These are phyloP conservation scores for Hydractinia symbiolongicarpus DNA, from an alignment of 30 jellyfish, hydroid and myxozoan genomes.

Conservation along the genomic window DNA sequence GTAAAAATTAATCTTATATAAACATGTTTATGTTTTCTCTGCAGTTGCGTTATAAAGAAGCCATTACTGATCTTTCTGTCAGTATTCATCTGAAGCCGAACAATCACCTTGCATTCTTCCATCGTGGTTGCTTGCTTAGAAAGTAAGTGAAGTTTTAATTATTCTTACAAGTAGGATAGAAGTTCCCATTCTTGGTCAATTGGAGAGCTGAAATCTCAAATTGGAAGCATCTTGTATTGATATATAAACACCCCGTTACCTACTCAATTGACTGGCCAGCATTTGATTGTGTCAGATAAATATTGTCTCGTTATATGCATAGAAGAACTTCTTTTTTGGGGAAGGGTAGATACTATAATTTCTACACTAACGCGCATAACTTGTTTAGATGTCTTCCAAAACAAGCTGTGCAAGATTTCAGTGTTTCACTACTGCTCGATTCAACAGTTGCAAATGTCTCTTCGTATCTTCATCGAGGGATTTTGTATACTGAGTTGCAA, in stretches of 20 bases:
- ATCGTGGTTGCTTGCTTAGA: constrained; percentile 80
- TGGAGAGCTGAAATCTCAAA: too few relatives aligned
- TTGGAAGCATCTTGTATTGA: too few relatives aligned
- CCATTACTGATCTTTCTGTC: constrained; percentile 58
- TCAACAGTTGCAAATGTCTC: constrained; percentile 35
- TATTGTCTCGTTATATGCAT: too few relatives aligned
- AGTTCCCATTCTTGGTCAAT: too few relatives aligned
- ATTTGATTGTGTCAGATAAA: too few relatives aligned
- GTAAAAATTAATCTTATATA: too few relatives aligned
- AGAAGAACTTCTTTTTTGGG: too few relatives aligned
- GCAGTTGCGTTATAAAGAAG: constrained; percentile 47
- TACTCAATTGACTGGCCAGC: too few relatives aligned
- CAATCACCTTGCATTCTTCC: constrained; percentile 50
- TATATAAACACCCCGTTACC: too few relatives aligned
- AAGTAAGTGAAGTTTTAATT: constrained; percentile 41
- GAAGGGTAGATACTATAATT: background rate
- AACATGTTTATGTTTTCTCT: background rate
- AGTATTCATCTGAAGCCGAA: constrained; percentile 66
- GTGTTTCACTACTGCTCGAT: constrained; percentile 66
- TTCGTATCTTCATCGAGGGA: constrained; percentile 75
- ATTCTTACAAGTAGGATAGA: too few relatives aligned
- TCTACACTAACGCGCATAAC: background rate
- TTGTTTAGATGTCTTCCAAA: constrained; percentile 38
- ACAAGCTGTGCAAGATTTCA: constrained; percentile 73
- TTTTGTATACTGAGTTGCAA: constrained; percentile 46